Conservation (phyloP, 1,140 invertebrate genomes). For the Anastrepha ludens region DNA sequence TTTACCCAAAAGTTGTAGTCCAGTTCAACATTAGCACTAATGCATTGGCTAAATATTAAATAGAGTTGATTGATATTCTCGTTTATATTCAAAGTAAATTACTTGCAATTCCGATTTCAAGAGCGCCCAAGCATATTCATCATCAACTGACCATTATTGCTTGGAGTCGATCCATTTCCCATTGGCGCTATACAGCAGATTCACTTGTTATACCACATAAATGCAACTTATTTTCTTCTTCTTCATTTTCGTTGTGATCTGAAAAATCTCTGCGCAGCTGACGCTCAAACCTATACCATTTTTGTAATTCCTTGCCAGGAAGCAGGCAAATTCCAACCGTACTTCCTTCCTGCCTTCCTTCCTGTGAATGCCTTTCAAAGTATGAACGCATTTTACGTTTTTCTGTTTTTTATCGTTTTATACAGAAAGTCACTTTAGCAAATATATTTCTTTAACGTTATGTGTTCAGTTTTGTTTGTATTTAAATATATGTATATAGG, state of each 20-base stretch:
- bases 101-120: background rate
- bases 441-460: slow-evolving; percentile 50
- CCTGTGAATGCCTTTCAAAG: background rate
- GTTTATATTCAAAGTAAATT: background rate
- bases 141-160: slow-evolving; percentile 8
- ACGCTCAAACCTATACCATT: background rate
- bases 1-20: slow-evolving; percentile 52
- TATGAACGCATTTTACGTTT: slow-evolving; percentile 36
- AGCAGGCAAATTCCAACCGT: background rate
- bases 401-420: background rate
- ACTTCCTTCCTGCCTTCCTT: background rate
- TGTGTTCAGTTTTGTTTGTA: background rate
- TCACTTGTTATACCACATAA: no score
- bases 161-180: background rate
- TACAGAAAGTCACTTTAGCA: slow-evolving; percentile 48
- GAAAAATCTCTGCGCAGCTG: background rate
- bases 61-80: background rate
- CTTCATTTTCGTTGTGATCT: no score
- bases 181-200: no score
- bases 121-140: background rate
- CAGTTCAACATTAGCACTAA: background rate
- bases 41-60: background rate
- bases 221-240: no score
- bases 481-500: slow-evolving; percentile 4
- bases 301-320: background rate